Evolutionary conservation across 1,140 invertebrate genomes (phyloP).

Genomic region (Metopolophium dirhodum): DNA sequence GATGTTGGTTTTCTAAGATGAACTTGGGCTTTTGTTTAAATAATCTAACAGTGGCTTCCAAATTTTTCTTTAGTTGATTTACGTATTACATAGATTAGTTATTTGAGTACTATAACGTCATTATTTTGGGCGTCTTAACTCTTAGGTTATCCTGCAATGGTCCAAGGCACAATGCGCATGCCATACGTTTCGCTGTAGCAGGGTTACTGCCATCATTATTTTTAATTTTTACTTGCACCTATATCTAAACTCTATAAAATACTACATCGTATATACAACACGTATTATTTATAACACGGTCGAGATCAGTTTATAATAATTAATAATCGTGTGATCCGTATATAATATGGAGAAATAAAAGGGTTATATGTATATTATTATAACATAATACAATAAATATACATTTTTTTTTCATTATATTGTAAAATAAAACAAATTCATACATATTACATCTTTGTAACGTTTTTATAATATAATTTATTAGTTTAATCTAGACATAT

Average conservation of each 20-base stretch:
- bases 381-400: not conserved
- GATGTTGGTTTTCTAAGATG: not conserved
- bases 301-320: not conserved
- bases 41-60: not conserved
- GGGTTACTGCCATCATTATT: not conserved
- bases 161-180: not conserved
- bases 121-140: not conserved
- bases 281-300: not conserved
- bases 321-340: not conserved
- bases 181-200: not conserved
- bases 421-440: not conserved
- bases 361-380: too few species aligned
- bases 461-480: not conserved
- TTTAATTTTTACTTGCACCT: not conserved
- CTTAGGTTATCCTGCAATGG: not conserved
- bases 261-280: not conserved
- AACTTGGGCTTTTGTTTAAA: not conserved
- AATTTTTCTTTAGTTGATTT: not conserved
- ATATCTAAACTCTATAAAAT: not conserved
- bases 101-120: not conserved
- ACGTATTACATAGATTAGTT: not conserved
- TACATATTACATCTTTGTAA: not conserved
- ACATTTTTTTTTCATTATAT: not conserved
- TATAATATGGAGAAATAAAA: too few species aligned
- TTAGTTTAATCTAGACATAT: not conserved